Evolutionary conservation across 2,888 invertebrate genomes (phyloP), one percentile per base, ranked within the genome.

Genomic region (Tetramorium bicarinatum): DNA sequence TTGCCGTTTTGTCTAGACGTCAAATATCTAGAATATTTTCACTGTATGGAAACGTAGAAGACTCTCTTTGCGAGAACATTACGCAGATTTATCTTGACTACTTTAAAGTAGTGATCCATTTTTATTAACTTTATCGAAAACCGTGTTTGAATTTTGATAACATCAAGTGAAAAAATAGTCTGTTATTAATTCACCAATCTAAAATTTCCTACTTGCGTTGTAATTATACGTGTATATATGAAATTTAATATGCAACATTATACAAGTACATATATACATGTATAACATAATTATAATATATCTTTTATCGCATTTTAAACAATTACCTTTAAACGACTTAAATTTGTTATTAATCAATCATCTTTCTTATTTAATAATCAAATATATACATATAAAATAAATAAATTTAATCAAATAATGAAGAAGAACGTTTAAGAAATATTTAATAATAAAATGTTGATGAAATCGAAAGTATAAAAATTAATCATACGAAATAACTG

Each of bases 11-110:
- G 52, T 54, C 49, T 18, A 29, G 34, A 61, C 38, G 56, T 47
- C 71, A 47, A 75, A 74, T 77, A 41, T 49, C 25, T 61, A 25
- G 47, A 72, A 56, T 41, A 54, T 67, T 79, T 83, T 67, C 11
- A 15, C 7, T 0, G 3, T 11, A 67, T 47, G 11, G 54, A 9
- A 56, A 62, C 41, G 34, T 21, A 38, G 47, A 85, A 29, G 11
- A 49, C 6, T 52, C 7, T 11, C 8, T 52, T 4, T 11, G 6
- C 13, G 41, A 62, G 38, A 79, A 79, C 25, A 25, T 72, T 47
- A 56, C 25, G 13, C 76, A 47, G 13, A 56, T 81, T 83, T 80
- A 44, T 79, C 25, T 76, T 15, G 29, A 52, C n/a, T 25, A 13
- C 11, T 66, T 64, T 25, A n/a, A 64, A 21, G 13, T 3, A 47